phyloP scores from a whole-genome alignment of 2,797 vertebrate genomes.

The Cyprinella venusta region DNA sequence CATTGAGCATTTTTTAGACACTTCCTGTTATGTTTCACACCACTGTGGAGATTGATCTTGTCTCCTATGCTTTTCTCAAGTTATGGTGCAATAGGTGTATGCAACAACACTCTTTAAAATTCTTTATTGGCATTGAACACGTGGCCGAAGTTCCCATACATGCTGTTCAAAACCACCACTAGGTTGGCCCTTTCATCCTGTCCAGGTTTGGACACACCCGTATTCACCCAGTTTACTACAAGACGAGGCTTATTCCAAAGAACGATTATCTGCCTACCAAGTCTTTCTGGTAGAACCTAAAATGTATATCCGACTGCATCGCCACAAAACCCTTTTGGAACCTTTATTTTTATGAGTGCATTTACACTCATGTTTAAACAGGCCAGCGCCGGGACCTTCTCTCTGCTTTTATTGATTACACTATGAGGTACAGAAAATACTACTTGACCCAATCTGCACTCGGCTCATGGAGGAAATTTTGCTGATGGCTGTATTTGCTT shows the following conservation, averaged over 20 bases:
- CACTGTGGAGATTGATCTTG: background rate
- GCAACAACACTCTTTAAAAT: background rate
- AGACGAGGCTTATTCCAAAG: background rate
- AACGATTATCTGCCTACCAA: background rate
- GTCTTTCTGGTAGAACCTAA: background rate
- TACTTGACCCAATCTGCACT: constrained; percentile 54
- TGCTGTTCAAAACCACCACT: background rate
- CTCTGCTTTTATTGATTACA: constrained; percentile 45
- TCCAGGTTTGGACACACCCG: too few relatives aligned
- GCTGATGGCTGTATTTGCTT: constrained; percentile 45
- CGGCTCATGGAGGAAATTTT: constrained; percentile 27
- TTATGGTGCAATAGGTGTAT: background rate
- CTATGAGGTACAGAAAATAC: constrained; percentile 39
- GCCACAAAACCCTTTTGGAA: background rate
- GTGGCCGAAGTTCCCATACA: background rate
- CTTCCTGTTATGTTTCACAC: background rate
- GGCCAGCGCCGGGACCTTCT: background rate
- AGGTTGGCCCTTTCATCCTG: too few relatives aligned
- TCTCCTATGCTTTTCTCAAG: background rate
- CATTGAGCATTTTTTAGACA: constrained; percentile 13
- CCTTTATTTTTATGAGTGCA: background rate
- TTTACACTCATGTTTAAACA: background rate
- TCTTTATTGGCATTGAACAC: too few relatives aligned
- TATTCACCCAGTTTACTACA: background rate
- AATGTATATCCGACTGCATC: background rate